These are phyloP conservation scores for Odontomyia ornata DNA, from an alignment of 2,888 invertebrate genomes.

Conservation along the genomic window DNA sequence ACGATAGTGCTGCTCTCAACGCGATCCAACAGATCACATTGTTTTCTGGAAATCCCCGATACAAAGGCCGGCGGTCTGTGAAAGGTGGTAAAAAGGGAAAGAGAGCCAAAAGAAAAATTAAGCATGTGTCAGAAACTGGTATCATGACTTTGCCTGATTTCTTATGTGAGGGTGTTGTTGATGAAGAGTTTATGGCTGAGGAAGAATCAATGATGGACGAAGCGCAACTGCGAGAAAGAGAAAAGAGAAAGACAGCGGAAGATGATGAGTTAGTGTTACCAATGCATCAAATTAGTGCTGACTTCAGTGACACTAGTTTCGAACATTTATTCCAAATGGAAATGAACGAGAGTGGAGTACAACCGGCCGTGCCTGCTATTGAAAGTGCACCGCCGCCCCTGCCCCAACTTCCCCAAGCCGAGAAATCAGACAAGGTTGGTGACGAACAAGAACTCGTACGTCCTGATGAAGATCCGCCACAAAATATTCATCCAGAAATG, in stretches of 20 bases:
- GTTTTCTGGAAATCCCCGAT: slow-evolving; percentile 20
- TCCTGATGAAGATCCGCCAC: slow-evolving; percentile 22
- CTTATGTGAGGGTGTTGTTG: slow-evolving; percentile 11
- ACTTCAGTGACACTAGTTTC: background rate
- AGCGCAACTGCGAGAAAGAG: background rate
- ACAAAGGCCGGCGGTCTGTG: slow-evolving; percentile 20
- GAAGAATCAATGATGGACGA: background rate
- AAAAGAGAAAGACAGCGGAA: background rate
- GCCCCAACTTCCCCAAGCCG: background rate
- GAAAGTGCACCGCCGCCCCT: background rate
- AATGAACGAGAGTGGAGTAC: background rate
- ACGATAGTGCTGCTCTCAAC: background rate
- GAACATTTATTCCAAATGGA: slow-evolving; percentile 30
- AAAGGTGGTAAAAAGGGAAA: slow-evolving; percentile 19
- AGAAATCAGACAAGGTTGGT: background rate
- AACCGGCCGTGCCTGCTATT: background rate
- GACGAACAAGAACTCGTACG: slow-evolving; percentile 10
- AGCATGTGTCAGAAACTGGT: background rate
- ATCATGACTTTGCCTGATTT: slow-evolving; percentile 11
- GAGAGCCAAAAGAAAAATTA: background rate
- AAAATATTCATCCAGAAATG: slow-evolving; percentile 56
- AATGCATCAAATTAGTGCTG: slow-evolving; percentile 15
- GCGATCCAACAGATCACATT: background rate
- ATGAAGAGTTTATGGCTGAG: slow-evolving; percentile 33
- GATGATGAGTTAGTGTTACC: slow-evolving; percentile 20